Percentiles rank a stretch among this genome's conserved stretches.
Conservation (phyloP, 2,113 vertebrate genomes). For the Pedetes capensis region DNA sequence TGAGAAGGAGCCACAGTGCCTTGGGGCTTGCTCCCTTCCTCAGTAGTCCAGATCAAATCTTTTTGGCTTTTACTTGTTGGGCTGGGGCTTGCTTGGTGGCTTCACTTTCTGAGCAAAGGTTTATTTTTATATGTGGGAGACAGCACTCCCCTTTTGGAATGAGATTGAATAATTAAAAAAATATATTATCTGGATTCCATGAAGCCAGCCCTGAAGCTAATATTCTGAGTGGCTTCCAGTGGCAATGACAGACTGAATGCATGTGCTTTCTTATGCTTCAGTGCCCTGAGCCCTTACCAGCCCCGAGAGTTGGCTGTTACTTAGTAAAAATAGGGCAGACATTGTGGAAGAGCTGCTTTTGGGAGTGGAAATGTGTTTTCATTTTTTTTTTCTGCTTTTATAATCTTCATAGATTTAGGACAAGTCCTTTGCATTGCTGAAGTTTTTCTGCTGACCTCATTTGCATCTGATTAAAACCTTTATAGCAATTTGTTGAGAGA, state of each 20-base stretch:
- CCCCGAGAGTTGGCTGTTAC: background rate
- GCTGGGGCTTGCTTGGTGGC: background rate
- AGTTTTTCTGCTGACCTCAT: background rate
- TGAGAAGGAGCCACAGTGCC: constrained; percentile 34
- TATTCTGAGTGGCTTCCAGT: fast-evolving
- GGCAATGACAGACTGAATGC: background rate
- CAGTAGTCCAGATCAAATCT: background rate
- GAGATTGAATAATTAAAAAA: background rate
- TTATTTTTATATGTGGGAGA: background rate
- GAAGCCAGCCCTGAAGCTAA: background rate
- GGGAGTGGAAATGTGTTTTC: background rate
- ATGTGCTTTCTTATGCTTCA: background rate
- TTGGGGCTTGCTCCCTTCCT: background rate
- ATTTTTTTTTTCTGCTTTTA: background rate
- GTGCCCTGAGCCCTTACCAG: background rate
- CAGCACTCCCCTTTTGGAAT: background rate
- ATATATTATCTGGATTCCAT: background rate
- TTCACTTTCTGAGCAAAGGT: background rate
- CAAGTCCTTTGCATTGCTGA: background rate
- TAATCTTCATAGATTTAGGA: background rate
- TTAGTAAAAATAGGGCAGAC: background rate
- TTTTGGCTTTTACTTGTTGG: background rate
- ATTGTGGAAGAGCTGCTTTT: background rate
- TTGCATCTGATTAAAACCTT: constrained; percentile 31
- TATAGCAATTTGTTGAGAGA: background rate